Evolutionary conservation across 2,888 invertebrate species (phyloP), one percentile per base, ranked within the genome.

Genomic region (Limnephilus lunatus): DNA sequence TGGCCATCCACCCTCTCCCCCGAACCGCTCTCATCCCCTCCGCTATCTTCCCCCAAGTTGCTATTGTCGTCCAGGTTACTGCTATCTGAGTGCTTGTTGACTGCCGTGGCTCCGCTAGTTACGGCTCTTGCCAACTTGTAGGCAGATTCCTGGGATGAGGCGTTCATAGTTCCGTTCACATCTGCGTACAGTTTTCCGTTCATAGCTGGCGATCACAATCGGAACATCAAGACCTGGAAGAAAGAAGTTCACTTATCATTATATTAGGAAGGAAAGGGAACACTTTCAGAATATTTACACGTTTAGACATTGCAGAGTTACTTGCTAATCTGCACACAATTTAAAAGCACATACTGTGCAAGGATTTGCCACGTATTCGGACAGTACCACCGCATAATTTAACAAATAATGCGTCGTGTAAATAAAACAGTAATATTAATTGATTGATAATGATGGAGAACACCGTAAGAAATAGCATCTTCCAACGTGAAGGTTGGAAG

Each of bases 91-190:
- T 90, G 92, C 35, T 94, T 91, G 93, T 94, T 94, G 85, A 93
- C 93, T 90, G 92, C 91, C 93, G 92, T 90, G 15, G 85, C 48
- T 90, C 91, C 91, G 87, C 94, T 92, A 94, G 91, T 91, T 91
- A 90, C 19, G 2, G 44, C 91, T 85, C 94, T 92, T 94, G 91
- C 92, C 91, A 90, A 19, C n/a, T 44, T 86, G 90, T 92, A 94
- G 81, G 94, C 93, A 48, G 93, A 92, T 93, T 94, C 94, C 92
- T 44, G 85, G 11, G 91, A 90, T 4, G 91, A 90, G 25, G 94
- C 94, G 92, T 95, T 95, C 94, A 94, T 94, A 89, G 94, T 95
- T 92, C 95, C 95, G 95, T 95, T 95, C 94, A 94, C 86, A 89
- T 92, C 82, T n/a, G 44, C 44, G 19, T 80, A 81, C 81, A 81